Conservation (phyloP, 2,113 vertebrate genomes). For the Prionailurus viverrinus region DNA sequence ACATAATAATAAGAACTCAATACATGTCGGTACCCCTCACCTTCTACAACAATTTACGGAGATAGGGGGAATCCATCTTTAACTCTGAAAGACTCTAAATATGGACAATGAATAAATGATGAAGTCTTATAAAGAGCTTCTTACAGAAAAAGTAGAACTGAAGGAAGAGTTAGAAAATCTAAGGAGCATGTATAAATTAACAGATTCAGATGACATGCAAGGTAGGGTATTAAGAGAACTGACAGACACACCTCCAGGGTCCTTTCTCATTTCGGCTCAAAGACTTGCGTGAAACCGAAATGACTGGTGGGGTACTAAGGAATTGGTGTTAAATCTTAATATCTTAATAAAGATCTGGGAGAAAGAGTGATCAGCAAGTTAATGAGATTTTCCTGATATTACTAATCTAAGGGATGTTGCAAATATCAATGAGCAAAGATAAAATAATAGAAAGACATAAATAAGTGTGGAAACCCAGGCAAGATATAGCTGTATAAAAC, state of each 20-base stretch:
- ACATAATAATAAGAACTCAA: not conserved
- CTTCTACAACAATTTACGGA: not conserved
- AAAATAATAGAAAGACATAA: conserved; percentile 54
- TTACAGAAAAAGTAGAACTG: not conserved
- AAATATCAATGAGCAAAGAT: conserved; percentile 62
- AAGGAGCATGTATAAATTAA: not conserved
- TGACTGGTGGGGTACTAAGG: not conserved
- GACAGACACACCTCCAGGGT: not conserved
- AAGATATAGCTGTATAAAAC: not conserved
- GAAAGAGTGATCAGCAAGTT: conserved; percentile 49
- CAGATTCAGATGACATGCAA: not conserved
- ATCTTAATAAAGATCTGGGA: conserved; percentile 61
- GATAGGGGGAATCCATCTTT: not conserved
- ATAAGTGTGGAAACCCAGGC: conserved; percentile 39
- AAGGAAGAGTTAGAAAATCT: not conserved
- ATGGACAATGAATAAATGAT: not conserved
- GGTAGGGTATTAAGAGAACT: conserved; percentile 27
- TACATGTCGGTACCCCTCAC: not conserved
- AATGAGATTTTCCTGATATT: conserved; percentile 54
- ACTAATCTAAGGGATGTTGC: conserved; percentile 28
- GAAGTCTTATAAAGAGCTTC: conserved; percentile 2
- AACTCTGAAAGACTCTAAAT: not conserved
- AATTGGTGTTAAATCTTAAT: conserved; percentile 11
- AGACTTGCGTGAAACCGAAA: conserved; percentile 43
- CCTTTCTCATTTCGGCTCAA: conserved; percentile 37